Base-by-base conservation (phyloP, 2,797 vertebrate species). In the Phaenicophaeus curvirostris region DNA sequence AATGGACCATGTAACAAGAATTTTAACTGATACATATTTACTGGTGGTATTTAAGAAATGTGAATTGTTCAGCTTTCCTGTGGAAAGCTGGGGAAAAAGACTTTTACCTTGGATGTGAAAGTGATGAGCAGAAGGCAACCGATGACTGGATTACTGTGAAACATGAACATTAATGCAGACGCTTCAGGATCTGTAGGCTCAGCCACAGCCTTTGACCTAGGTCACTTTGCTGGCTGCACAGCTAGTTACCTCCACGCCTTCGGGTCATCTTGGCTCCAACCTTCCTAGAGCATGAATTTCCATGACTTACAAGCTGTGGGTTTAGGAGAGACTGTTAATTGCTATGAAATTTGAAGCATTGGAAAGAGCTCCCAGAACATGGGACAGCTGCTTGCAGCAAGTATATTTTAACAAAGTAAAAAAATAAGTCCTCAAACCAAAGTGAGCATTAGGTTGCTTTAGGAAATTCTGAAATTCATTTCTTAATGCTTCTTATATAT, bases 211-310 rank as follows among this genome's bases (percentile, higher is more conserved):
- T 73, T 83, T 94, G 88, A 87, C 58, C 92, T 31, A 51, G 13
- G 85, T 78, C 85, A 87, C 7, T 84, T 91, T 91, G 90, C 89
- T 96, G 92, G 87, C 80, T 96, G 88, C 89, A 68, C 68, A 93
- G 80, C 50, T 94, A 67, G 46, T 67, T 95, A 83, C 83, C 82
- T 95, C 74, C 9, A 6, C 92, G 89, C 83, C 89, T 87, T 93
- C 78, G 94, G 92, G 91, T 97, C 95, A 97, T 31, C 86, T 97
- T 94, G 91, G 71, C 77, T 94, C 71, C 77, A 84, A 41, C 44
- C 31, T 90, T 92, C 83, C 67, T 48, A 63, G 18, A 82, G 20
- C n/a, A 58, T 51, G 77, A 91, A 79, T 79, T 93, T 96, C 85
- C 53, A 51, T 82, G 57, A 71, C 37, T 93, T 93, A 88, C 21